These are phyloP conservation scores for Boleophthalmus pectinirostris DNA, from an alignment of 2,113 vertebrate species.

Conservation along the genomic window DNA sequence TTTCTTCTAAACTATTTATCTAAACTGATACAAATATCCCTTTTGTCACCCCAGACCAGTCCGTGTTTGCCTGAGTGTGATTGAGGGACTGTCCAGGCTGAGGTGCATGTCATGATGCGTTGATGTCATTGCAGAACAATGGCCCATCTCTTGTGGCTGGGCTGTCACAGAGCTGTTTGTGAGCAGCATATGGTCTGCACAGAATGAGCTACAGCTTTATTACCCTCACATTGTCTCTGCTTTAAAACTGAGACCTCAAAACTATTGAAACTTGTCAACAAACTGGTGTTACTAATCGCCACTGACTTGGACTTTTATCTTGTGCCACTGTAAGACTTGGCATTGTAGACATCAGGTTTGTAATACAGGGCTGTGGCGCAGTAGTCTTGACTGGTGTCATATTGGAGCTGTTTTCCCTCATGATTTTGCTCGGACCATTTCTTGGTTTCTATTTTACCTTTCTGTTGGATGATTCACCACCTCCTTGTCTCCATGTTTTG, in stretches of 20 bases:
- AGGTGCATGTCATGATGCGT: slow-evolving; percentile 41
- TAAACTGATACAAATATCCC: not conserved
- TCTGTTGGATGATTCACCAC: not conserved
- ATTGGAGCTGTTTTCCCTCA: not conserved
- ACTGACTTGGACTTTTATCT: slow-evolving; percentile 8
- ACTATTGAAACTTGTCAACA: slow-evolving; percentile 16
- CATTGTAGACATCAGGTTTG: not conserved
- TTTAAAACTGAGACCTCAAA: slow-evolving; percentile 14
- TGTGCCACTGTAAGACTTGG: slow-evolving; percentile 2
- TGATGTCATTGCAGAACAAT: slow-evolving; percentile 60
- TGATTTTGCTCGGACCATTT: not conserved
- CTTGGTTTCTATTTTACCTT: not conserved
- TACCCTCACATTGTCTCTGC: slow-evolving; percentile 52
- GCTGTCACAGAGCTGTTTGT: slow-evolving; percentile 64
- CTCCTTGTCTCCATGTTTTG: not conserved
- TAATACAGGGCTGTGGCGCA: not conserved
- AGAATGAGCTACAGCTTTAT: slow-evolving; percentile 42
- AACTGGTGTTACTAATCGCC: not conserved
- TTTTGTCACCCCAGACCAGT: not conserved
- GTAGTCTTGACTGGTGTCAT: not conserved
- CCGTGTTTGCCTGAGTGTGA: not conserved
- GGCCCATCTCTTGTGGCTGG: slow-evolving; percentile 53
- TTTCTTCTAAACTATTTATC: too few relatives aligned
- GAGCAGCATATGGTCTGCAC: slow-evolving; percentile 69
- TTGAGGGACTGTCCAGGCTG: slow-evolving; percentile 20